A percentile compares a stretch with the other conserved stretches of the same genome.
phyloP scores from a whole-genome alignment of 1,140 invertebrate genomes.

The Callitettix versicolor region DNA sequence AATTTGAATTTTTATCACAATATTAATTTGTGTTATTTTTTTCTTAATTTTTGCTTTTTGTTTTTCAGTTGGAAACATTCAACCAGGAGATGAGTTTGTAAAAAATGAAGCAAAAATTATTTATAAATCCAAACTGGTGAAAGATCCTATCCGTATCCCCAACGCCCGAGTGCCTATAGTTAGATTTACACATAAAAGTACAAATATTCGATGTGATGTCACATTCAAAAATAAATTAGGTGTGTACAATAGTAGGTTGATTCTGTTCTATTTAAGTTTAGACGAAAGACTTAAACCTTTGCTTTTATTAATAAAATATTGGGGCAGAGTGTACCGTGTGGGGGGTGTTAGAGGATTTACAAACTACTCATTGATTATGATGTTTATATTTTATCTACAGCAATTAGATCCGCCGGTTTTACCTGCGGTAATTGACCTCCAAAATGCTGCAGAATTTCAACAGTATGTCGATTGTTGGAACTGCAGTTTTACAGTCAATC shows the following conservation, averaged over 20 bases:
- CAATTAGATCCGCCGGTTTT: not conserved
- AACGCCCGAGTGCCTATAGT: not conserved
- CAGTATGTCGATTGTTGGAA: not conserved
- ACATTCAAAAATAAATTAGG: not conserved
- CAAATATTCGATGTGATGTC: not conserved
- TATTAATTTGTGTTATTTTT: too few relatives aligned
- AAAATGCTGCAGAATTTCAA: not conserved
- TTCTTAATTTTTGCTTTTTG: too few relatives aligned
- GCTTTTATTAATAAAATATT: not conserved
- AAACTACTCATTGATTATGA: not conserved
- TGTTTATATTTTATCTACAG: conserved; percentile 12
- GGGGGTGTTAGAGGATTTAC: not conserved
- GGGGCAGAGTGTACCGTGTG: not conserved
- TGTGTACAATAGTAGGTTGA: not conserved
- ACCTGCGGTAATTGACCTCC: not conserved
- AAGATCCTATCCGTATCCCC: not conserved
- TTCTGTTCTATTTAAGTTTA: not conserved
- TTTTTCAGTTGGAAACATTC: too few relatives aligned
- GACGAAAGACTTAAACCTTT: not conserved
- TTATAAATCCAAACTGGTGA: not conserved
- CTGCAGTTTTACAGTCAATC: not conserved
- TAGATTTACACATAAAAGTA: not conserved
- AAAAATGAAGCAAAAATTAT: not conserved
- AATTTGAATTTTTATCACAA: too few relatives aligned
- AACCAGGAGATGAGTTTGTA: not conserved